Base-by-base conservation (phyloP, 2,797 vertebrate genomes). In the Malacoctenus gilli region DNA sequence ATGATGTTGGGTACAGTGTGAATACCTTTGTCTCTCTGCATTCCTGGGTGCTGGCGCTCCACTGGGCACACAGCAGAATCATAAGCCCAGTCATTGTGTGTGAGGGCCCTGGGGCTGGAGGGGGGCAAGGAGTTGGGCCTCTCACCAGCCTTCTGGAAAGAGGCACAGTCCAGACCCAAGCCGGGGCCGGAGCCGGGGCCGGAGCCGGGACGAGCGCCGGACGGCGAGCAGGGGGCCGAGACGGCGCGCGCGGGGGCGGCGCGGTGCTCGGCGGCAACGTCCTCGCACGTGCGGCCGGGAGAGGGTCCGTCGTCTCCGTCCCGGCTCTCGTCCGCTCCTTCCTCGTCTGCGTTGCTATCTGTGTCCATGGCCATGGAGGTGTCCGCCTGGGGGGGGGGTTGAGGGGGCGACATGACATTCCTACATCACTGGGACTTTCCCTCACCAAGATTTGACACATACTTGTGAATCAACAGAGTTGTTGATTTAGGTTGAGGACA, bases 331-430 rank as follows among this genome's bases (percentile, higher is more conserved):
- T 90, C 90, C 0, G 79, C 87, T 32, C 69, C 86, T 64, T 90
- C 91, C 64, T 92, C 91, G 3, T 92, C 89, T 34, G 85, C 88
- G 48, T 91, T 91, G 65, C 90, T 92, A 75, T 92, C 89, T 14
- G 91, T 89, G 68, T 92, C 90, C 64, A 92, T 90, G 5, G 86
- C 83, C 72, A 90, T 80, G 0, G 89, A 89, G 31, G 85, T 73
- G 63, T 92, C 90, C 0, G 87, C 90, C 92, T 93, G 77, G 8
- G 31, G 56, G 16, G n/a, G n/a, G n/a, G n/a, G n/a, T n/a, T n/a
- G n/a, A n/a, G 6, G 35, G 15, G 9, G n/a, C 14, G 1, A 37
- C 35, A 37, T 28, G n/a, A n/a, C n/a, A n/a, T n/a, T n/a, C n/a
- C n/a, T n/a, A n/a, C n/a, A n/a, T n/a, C n/a, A n/a, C n/a, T n/a